Evolutionary conservation across 2,797 vertebrate species (phyloP), one percentile per base, ranked within the genome.

Genomic region (Alcedo quadribrachys): DNA sequence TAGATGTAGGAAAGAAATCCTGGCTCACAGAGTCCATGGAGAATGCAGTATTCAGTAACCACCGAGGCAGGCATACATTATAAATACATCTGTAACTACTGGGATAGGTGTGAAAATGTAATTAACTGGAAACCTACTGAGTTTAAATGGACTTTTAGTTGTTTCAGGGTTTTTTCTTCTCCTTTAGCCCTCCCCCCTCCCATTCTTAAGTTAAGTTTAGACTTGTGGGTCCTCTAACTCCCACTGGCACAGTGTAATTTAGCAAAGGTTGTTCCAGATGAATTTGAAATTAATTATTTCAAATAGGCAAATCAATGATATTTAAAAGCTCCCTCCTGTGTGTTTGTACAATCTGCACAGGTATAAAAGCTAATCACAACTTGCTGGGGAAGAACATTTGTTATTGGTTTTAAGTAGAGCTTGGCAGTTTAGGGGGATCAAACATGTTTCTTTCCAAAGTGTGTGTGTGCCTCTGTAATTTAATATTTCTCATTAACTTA

Each of bases 201-300:
- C 71, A 95, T 95, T 82, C 57, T 95, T 96, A 95, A 97, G 93
- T 97, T 95, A 97, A 96, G 93, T 96, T 96, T 96, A 97, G 90
- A 85, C 93, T 97, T 91, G 32, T 55, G 87, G 95, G 94, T 96
- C 92, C 19, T 93, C 90, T 85, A 97, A 97, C 95, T 98, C 97
- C 97, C 97, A 97, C 92, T 92, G 97, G 97, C 97, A 96, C 96
- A 58, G 82, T 95, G 96, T 98, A 97, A 98, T 97, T 98, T 97
- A 97, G 96, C 92, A 96, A 96, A 98, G 96, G 96, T 96, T 96
- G 96, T 97, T 98, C 96, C 95, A 90, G 94, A 68, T 67, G 92
- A 97, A 97, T 97, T 96, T 97, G 96, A 97, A 97, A 98, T 97
- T 97, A 97, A 97, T 98, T 97, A 97, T 97, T 96, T 97, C 96